Base-by-base conservation (phyloP, 1,140 invertebrate genomes). In the Acromyrmex charruanus region DNA sequence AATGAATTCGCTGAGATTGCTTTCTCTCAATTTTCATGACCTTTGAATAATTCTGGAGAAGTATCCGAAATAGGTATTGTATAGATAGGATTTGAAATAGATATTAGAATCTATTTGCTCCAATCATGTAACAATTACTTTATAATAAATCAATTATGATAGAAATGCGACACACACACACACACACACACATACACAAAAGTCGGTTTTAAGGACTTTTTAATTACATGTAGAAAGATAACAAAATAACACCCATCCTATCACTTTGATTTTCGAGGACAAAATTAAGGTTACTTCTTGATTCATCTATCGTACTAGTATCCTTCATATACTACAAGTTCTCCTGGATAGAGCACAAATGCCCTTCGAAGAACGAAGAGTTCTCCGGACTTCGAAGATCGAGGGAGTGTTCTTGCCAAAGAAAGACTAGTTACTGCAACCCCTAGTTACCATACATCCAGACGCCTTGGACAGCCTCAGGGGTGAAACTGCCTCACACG, bases 381-480 rank as follows among this genome's bases (percentile, higher is more conserved):
- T 61, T 84, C 69, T 31, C 25, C 6, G 35, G 63, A 81, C 77
- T 81, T 71, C 35, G 68, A 49, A 21, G 14, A 53, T 72, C 79
- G 21, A 39, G 53, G 3, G 18, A 18, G 25, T 75, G 55, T 84
- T 51, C 25, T 18, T 9, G 39, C 80, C 58, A 51, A 84, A 84
- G 69, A 84, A 84, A 84, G 68, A 82, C 68, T 82, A 74, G 69
- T 61, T 74, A 61, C 44, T 61, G 44, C 55, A 51, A 25, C 21
- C 69, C 18, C 58, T 80, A 68, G 77, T 80, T 80, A 74, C 55
- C 69, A 63, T 75, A 35, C 39, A 61, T 63, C 16, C 51, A 31
- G 10, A n/a, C 80, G 39, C 12, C 55, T 63, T 9, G 80, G 80
- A 75, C 80, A 75, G 71, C 55, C 55, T 6, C n/a, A 35, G 39